Base-by-base conservation (phyloP, 2,888 invertebrate species). In the Himalopsyche japonica region DNA sequence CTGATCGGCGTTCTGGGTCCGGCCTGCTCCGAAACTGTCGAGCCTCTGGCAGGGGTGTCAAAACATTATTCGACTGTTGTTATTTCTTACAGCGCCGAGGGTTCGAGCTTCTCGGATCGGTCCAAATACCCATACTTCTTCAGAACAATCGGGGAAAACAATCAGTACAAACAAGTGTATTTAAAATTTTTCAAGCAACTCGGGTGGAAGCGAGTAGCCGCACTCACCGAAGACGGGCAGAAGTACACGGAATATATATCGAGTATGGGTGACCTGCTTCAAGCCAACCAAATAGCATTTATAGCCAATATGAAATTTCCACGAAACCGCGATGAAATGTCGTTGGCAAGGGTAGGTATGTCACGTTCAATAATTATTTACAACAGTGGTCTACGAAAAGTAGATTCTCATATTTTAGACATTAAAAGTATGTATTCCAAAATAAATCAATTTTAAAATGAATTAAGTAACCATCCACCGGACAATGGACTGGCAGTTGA, bases 11-110 rank as follows among this genome's bases (percentile, higher is more conserved):
- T 97, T 0, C 89, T 96, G 78, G 96, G 97, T 8, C 96, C 96
- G 0, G 96, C 95, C 0, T 97, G 96, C 88, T 95, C 96, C 0
- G 96, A 96, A 89, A 96, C 96, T 0, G 95, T 96, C 0, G 96
- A 96, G 88, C 96, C 96, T 0, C 91, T 97, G 48, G 96, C 96
- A 0, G 95, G 95, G 0, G 93, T 97, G 3, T 95, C 96, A 0
- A 95, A 94, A 86, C 94, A 95, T 88, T 95, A 94, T 88, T 93
- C 93, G 87, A 95, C 95, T 80, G 92, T 95, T 84, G 94, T 96
- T 0, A 94, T 97, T 85, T 96, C 96, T 80, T 97, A 96, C 89
- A 95, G 95, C 85, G 96, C 96, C 0, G 96, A 96, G 89, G 96
- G 96, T 0, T 93, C 95, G 1, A 94, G 94, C 76, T 95, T 96